Evolutionary conservation across 2,113 vertebrate genomes (phyloP), one percentile per base, ranked within the genome.

Genomic region (Pluvianellus socialis): DNA sequence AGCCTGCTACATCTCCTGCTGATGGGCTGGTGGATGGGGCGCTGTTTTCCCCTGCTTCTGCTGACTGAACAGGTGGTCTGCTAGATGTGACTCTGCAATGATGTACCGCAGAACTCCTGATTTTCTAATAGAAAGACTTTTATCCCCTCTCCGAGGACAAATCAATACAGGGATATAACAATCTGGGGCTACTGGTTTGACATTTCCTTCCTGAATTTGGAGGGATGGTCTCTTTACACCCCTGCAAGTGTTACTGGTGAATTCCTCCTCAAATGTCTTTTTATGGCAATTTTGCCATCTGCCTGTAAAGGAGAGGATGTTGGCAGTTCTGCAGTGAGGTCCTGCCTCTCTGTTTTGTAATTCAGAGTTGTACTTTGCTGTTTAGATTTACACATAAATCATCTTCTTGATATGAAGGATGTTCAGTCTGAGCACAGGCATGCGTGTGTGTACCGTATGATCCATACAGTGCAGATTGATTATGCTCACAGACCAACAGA

Each of bases 241-340:
- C 45, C 24, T 79, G 23, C 50, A 77, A 84, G 44, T 45, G 63
- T 74, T 77, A 91, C 47, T 91, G 83, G 50, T 5, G 2, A 77
- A 72, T 91, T 96, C 61, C 35, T 80, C 44, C 40, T 67, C 35
- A 47, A 86, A 56, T 1, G 3, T 75, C 76, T 85, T 68, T 92
- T 94, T 92, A 85, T 82, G 83, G 76, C 52, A 84, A 77, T 91
- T 95, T 96, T 95, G 28, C 88, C 83, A 95, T 96, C 94, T 94
- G 84, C 71, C 84, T 82, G 66, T 68, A 79, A 90, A 79, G n/a
- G 16, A 70, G 62, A 81, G 16, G 76, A 94, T 68, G 63, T 45
- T 94, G 92, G 83, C 84, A 92, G 83, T 45, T 91, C 80, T 85
- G 35, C 58, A 83, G 62, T n/a, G 45, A 95, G 40, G 53, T 89